Percentiles rank a stretch among this genome's conserved stretches.
These are phyloP conservation scores for Scomber scombrus DNA, from an alignment of 2,113 vertebrate species.

Conservation along the genomic window DNA sequence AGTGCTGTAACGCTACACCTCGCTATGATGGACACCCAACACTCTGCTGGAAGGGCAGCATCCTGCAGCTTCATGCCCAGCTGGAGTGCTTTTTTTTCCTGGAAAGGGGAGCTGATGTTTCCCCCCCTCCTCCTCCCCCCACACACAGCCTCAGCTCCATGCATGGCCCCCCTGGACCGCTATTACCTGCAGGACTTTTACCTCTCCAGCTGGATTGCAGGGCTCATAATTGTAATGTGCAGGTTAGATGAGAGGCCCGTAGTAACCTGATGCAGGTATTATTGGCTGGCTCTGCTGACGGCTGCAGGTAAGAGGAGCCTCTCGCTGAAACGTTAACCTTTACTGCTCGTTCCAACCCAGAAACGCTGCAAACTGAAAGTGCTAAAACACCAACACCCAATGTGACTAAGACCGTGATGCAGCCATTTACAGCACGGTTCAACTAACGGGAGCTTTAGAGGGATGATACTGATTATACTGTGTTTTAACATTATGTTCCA, in stretches of 20 bases:
- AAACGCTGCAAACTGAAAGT: slow-evolving; percentile 76
- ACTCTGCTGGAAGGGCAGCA: slow-evolving; percentile 46
- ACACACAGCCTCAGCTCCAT: slow-evolving; percentile 10
- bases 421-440: slow-evolving; percentile 15
- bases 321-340: slow-evolving; percentile 76
- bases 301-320: slow-evolving; percentile 80
- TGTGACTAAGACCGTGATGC: slow-evolving; percentile 3
- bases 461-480: no score
- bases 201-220: slow-evolving; percentile 65
- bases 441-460: background rate
- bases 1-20: slow-evolving; percentile 68
- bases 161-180: slow-evolving; percentile 55
- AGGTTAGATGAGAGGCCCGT: slow-evolving; percentile 76
- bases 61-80: slow-evolving; percentile 52
- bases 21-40: slow-evolving; percentile 68
- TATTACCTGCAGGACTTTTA: slow-evolving; percentile 40
- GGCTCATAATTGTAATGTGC: slow-evolving; percentile 67
- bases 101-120: slow-evolving; percentile 54
- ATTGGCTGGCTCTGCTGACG: slow-evolving; percentile 66
- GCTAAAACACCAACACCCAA: slow-evolving; percentile 38
- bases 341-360: slow-evolving; percentile 37
- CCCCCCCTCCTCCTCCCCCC: slow-evolving; percentile 16
- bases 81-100: slow-evolving; percentile 26
- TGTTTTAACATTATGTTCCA: no score
- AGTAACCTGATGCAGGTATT: slow-evolving; percentile 80